Evolutionary conservation across 2,797 vertebrate genomes (phyloP).

Genomic region (Phoeniculus purpureus): DNA sequence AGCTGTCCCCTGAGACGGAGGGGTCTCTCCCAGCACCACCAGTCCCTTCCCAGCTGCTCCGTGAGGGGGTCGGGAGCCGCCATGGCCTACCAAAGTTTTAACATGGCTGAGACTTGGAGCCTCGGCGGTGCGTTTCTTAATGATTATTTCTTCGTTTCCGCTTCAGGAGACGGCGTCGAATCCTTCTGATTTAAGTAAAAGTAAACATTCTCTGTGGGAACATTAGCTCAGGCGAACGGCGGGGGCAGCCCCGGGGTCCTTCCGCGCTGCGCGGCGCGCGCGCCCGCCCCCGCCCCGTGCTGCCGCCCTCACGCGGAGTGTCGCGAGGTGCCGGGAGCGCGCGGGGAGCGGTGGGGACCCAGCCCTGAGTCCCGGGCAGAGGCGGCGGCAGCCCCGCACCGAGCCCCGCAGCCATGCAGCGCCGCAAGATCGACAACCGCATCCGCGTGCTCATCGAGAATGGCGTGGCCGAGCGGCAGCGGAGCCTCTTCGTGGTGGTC

Average conservation of each 20-base stretch:
- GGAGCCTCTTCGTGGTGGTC: conserved; percentile 91
- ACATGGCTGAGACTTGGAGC: too few species aligned
- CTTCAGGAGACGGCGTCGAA: accelerated
- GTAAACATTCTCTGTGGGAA: too few species aligned
- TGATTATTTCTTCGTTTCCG: not conserved
- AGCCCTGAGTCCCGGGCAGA: not conserved
- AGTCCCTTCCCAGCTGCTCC: too few species aligned
- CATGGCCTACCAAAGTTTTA: too few species aligned
- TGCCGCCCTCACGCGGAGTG: not conserved
- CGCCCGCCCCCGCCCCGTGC: not conserved
- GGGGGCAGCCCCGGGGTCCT: not conserved
- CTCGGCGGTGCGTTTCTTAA: too few species aligned
- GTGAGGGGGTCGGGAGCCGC: too few species aligned
- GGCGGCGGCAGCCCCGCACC: too few species aligned
- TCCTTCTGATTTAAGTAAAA: not conserved
- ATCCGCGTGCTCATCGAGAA: conserved; percentile 97
- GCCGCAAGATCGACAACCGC: conserved; percentile 96
- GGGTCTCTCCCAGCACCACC: too few species aligned
- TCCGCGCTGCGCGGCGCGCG: not conserved
- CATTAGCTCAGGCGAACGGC: not conserved
- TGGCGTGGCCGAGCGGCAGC: conserved; percentile 87
- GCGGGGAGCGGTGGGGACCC: not conserved
- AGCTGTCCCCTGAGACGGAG: too few species aligned
- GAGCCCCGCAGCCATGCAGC: conserved; percentile 77
- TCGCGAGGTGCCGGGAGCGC: too few species aligned